Percentiles rank a stretch among this genome's conserved stretches.
These are phyloP conservation scores for Aeoliscus strigatus DNA, from an alignment of 2,797 vertebrate genomes.

Conservation along the genomic window DNA sequence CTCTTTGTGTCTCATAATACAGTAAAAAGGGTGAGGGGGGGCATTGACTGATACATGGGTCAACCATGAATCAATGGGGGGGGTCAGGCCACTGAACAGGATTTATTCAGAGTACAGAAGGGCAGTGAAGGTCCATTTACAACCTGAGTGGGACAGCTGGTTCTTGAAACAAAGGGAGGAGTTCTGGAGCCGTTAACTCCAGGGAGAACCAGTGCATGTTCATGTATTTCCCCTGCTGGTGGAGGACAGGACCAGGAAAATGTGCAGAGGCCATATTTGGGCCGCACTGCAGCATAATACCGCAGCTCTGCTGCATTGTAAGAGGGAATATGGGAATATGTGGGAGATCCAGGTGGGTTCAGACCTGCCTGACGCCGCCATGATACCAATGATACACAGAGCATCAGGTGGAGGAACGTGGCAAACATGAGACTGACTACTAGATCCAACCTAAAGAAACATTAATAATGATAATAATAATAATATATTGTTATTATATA, in stretches of 20 bases:
- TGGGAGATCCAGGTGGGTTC: too few relatives aligned
- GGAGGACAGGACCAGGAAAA: slow-evolving; percentile 48
- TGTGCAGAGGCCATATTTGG: slow-evolving; percentile 51
- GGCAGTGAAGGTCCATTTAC: slow-evolving; percentile 74
- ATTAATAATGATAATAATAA: too few relatives aligned
- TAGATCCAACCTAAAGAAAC: too few relatives aligned
- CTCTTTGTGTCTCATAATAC: slow-evolving; percentile 56
- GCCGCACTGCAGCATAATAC: slow-evolving; percentile 55
- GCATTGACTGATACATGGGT: slow-evolving; percentile 72
- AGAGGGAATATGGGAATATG: slow-evolving; percentile 14
- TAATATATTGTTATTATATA: too few relatives aligned
- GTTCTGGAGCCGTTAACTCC: slow-evolving; percentile 49
- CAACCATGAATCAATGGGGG: slow-evolving; percentile 74
- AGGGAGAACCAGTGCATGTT: slow-evolving; percentile 47
- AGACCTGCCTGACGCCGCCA: too few relatives aligned
- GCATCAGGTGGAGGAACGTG: too few relatives aligned
- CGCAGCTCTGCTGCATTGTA: slow-evolving; percentile 39
- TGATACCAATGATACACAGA: too few relatives aligned
- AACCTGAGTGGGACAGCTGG: slow-evolving; percentile 70
- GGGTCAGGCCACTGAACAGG: slow-evolving; percentile 68
- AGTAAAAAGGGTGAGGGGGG: slow-evolving; percentile 48
- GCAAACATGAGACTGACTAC: too few relatives aligned
- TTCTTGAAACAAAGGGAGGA: slow-evolving; percentile 72
- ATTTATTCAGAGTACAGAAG: slow-evolving; percentile 78
- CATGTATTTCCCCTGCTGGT: slow-evolving; percentile 63